phyloP scores from a whole-genome alignment of 2,888 invertebrate species.

The Gortyna flavago region DNA sequence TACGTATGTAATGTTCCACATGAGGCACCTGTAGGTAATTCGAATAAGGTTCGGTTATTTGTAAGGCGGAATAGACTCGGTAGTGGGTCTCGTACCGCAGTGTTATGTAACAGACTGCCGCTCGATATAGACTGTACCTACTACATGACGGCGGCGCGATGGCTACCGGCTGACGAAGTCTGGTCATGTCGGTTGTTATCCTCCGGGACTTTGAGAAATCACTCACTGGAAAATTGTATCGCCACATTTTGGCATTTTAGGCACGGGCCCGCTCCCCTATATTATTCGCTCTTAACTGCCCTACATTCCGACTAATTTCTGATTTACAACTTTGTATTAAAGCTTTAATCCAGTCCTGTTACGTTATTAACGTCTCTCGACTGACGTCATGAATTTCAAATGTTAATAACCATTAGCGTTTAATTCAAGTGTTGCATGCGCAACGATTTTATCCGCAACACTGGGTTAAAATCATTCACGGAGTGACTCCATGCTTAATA shows the following conservation, averaged over 20 bases:
- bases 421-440: conserved; percentile 41
- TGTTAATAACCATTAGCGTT: conserved; percentile 33
- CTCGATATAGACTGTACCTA: conserved; percentile 81
- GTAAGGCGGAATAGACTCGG: conserved; percentile 74
- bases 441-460: conserved; percentile 24
- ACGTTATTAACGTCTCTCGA: conserved; percentile 11
- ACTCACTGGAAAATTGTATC: conserved; percentile 74
- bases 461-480: conserved; percentile 2
- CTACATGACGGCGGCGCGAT: conserved; percentile 72
- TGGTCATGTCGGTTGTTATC: conserved; percentile 72
- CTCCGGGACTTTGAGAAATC: conserved; percentile 67
- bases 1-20: conserved; percentile 17
- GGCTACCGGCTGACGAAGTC: conserved; percentile 72
- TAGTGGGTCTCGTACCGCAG: conserved; percentile 83
- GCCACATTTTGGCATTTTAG: conserved; percentile 28
- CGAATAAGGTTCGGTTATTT: conserved; percentile 68
- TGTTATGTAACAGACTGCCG: conserved; percentile 84
- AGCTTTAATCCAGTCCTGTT: conserved; percentile 14
- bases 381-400: conserved; percentile 30
- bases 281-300: conserved; percentile 5
- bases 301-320: conserved; percentile 22
- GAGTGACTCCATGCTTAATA: conserved; percentile 5
- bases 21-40: conserved; percentile 53
- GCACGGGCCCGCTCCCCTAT: conserved; percentile 1
- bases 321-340: conserved; percentile 37